Percentiles rank a stretch among this genome's conserved stretches.
Conservation (phyloP, 2,888 invertebrate genomes). For the Drosophila falleni region DNA sequence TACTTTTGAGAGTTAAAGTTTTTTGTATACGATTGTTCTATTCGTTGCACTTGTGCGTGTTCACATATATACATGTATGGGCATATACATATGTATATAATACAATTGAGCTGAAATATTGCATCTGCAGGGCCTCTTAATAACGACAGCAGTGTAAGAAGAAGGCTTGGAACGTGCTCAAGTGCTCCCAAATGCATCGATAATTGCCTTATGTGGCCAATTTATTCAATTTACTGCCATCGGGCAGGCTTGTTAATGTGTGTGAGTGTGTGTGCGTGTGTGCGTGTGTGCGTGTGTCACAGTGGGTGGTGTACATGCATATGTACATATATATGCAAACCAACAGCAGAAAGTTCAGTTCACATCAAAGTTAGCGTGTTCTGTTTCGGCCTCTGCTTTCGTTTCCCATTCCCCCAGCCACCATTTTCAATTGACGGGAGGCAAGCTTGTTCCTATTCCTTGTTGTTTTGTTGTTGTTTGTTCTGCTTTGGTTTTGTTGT, state of each 20-base stretch:
- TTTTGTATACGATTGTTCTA: not conserved
- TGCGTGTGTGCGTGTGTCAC: slow-evolving; percentile 14
- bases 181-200: slow-evolving; percentile 79
- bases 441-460: slow-evolving; percentile 20
- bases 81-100: not conserved
- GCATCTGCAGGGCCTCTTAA: slow-evolving; percentile 33
- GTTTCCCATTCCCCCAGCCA: not conserved
- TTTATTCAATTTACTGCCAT: slow-evolving; percentile 59
- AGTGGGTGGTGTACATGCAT: slow-evolving; percentile 22
- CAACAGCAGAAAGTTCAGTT: slow-evolving; percentile 45
- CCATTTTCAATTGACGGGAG: slow-evolving; percentile 23
- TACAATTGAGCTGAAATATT: slow-evolving; percentile 26
- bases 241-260: slow-evolving; percentile 25
- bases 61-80: not conserved
- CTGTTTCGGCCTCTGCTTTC: slow-evolving; percentile 28
- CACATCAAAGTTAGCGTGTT: slow-evolving; percentile 61
- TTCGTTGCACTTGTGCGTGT: not conserved
- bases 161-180: slow-evolving; percentile 66
- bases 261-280: slow-evolving; percentile 7
- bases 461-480: slow-evolving; percentile 49
- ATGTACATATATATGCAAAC: slow-evolving; percentile 5
- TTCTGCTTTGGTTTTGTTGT: slow-evolving; percentile 57
- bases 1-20: slow-evolving; percentile 30
- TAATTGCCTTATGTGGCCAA: slow-evolving; percentile 76
- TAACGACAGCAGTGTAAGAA: slow-evolving; percentile 15